Conservation (phyloP, 2,797 vertebrate genomes). For the Balearica regulorum region DNA sequence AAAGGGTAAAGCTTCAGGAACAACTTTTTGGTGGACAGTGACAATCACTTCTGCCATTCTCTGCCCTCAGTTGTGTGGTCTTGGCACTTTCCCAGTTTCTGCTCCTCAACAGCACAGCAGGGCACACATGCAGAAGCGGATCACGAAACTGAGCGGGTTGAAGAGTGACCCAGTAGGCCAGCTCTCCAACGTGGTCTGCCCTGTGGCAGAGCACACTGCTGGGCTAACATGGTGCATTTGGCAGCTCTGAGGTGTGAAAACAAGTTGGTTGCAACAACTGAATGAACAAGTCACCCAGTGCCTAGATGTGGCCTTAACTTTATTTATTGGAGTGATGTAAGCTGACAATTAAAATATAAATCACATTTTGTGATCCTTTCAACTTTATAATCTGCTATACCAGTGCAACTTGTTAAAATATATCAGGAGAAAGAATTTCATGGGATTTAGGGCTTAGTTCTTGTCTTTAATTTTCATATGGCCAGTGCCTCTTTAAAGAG, state of each 20-base stretch:
- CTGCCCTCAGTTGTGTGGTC: neutral
- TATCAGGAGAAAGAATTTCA: neutral
- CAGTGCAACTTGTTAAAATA: neutral
- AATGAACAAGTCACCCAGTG: neutral
- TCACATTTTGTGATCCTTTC: neutral
- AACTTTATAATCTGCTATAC: neutral
- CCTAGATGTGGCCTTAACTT: neutral
- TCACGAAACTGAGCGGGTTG: neutral
- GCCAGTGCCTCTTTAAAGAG: neutral
- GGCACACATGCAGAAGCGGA: neutral
- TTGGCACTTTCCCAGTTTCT: neutral
- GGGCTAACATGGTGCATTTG: neutral
- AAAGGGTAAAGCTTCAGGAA: neutral
- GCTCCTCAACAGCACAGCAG: neutral
- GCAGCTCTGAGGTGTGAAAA: neutral
- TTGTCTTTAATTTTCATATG: neutral
- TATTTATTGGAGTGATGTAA: neutral
- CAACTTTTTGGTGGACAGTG: neutral
- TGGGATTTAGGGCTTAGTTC: neutral
- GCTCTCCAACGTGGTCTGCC: neutral
- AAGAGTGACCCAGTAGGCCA: neutral
- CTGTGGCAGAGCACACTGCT: neutral
- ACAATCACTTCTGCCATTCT: neutral
- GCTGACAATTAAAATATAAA: neutral
- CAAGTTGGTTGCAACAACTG: neutral